Percentiles rank a stretch among this genome's conserved stretches.
phyloP scores from a whole-genome alignment of 1,140 invertebrate species.

The Adelges cooleyi region DNA sequence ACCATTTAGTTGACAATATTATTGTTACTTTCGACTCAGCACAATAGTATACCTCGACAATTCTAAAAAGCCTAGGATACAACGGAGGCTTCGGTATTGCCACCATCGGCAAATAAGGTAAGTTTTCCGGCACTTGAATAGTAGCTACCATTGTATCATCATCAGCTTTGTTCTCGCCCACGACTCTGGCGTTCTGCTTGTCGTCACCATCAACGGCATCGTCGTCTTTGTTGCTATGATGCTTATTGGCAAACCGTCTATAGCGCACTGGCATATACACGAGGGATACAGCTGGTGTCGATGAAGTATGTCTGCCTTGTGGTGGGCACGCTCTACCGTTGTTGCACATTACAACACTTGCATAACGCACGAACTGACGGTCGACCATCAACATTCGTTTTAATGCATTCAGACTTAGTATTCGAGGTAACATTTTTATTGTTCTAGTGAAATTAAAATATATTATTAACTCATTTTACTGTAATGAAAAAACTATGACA shows the following conservation, averaged over 20 bases:
- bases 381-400: not conserved
- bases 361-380: not conserved
- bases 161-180: not conserved
- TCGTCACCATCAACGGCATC: too few species aligned
- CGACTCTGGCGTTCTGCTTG: not conserved
- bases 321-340: not conserved
- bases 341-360: not conserved
- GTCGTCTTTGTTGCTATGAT: not conserved
- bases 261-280: not conserved
- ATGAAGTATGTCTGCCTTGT: too few species aligned
- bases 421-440: not conserved
- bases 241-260: constrained; percentile 13
- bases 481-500: too few species aligned
- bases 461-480: too few species aligned
- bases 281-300: too few species aligned
- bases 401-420: not conserved
- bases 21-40: too few species aligned
- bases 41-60: not conserved
- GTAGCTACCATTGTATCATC: constrained; percentile 3
- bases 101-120: not conserved
- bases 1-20: too few species aligned
- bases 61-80: constrained; percentile 14
- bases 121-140: too few species aligned
- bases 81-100: not conserved
- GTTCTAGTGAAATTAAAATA: too few species aligned